Percentiles rank a stretch among this genome's conserved stretches.
phyloP scores from a whole-genome alignment of 2,797 vertebrate genomes.

The Kryptolebias ocellatus region DNA sequence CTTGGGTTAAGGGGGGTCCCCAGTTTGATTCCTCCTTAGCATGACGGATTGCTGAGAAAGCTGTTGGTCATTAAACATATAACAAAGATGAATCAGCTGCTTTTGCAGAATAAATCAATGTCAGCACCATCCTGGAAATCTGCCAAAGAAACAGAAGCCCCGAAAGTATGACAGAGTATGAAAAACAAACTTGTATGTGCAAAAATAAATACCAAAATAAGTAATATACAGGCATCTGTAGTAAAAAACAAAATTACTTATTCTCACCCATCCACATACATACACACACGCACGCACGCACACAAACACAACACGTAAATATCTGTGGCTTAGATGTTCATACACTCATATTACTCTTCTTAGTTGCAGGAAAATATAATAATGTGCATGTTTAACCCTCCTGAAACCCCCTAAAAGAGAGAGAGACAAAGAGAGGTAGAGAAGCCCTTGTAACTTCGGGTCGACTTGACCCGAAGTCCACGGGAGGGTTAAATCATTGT shows the following conservation, averaged over 20 bases:
- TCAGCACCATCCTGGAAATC: constrained; percentile 19
- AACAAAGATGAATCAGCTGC: constrained; percentile 14
- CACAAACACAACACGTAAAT: neutral
- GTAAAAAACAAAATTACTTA: constrained; percentile 12
- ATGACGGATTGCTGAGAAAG: constrained; percentile 19
- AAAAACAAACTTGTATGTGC: constrained; percentile 9
- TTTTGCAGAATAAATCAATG: constrained; percentile 41
- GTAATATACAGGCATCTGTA: neutral
- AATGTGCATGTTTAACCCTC: constrained; percentile 16
- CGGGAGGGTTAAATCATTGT: no score
- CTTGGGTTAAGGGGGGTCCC: constrained; percentile 11
- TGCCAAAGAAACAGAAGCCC: constrained; percentile 31
- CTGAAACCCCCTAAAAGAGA: no score
- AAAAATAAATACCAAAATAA: neutral
- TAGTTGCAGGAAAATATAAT: neutral
- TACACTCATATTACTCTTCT: neutral
- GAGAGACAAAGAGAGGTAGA: no score
- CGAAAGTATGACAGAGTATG: constrained; percentile 15
- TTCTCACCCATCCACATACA: constrained; percentile 2
- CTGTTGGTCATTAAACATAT: constrained; percentile 30
- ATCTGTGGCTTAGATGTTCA: constrained; percentile 16
- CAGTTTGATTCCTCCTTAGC: neutral
- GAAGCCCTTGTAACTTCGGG: no score
- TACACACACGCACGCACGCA: neutral
- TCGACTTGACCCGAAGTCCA: no score